phyloP scores from a whole-genome alignment of 2,797 vertebrate genomes.

The Discoglossus pictus region DNA sequence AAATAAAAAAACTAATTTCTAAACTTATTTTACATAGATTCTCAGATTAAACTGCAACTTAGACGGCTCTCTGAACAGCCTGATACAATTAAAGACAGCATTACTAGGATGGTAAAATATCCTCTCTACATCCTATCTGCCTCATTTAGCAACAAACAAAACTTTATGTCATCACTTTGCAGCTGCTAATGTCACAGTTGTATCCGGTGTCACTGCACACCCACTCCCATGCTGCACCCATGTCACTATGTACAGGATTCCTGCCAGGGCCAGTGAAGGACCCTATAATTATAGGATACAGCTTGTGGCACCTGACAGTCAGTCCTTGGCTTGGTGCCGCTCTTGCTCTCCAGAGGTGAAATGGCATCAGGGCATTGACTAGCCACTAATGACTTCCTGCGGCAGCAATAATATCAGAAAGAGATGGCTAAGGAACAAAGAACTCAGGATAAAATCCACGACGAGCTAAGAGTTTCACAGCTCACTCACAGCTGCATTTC shows the following conservation, averaged over 20 bases:
- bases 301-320: background rate
- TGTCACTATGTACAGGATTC: background rate
- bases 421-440: slow-evolving; percentile 38
- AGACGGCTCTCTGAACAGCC: too few relatives aligned
- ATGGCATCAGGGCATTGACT: slow-evolving; percentile 4
- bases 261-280: slow-evolving; percentile 8
- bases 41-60: too few relatives aligned
- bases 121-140: too few relatives aligned
- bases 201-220: slow-evolving; percentile 7
- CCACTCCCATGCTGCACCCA: too few relatives aligned
- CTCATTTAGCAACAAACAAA: too few relatives aligned
- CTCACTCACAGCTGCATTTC: slow-evolving; percentile 21
- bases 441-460: slow-evolving; percentile 32
- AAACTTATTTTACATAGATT: too few relatives aligned
- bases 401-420: slow-evolving; percentile 30
- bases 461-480: too few relatives aligned
- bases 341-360: slow-evolving; percentile 33
- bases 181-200: slow-evolving; percentile 3
- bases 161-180: slow-evolving; percentile 13
- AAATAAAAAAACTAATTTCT: too few relatives aligned
- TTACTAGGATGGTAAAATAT: too few relatives aligned
- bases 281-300: slow-evolving; percentile 22
- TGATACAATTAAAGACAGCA: too few relatives aligned
- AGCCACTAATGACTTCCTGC: slow-evolving; percentile 36
- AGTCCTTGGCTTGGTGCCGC: background rate